Base-by-base conservation (phyloP, 2,113 vertebrate species). In the Nibea coibor region DNA sequence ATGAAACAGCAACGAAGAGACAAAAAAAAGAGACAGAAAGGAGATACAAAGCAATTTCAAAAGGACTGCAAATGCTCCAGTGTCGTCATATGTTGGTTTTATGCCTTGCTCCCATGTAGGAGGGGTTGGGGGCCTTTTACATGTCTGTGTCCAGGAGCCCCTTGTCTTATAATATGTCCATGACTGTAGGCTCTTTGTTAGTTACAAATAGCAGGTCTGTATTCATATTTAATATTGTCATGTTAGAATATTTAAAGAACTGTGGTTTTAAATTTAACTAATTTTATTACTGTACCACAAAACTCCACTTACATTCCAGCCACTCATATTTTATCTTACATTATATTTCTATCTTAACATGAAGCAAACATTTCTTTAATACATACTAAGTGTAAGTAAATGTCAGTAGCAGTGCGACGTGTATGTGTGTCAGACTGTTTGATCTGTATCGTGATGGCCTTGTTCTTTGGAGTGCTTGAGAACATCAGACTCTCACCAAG, bases 401-500 rank as follows among this genome's bases (percentile, higher is more conserved):
- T 2, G 10, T 28, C 31, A 28, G 5, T 8, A 51, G 42, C 10
- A 28, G 43, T 42, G 16, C 24, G 54, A 63, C 11, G 9, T 58
- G n/a, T 56, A 2, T 42, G 26, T 62, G 20, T 69, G 63, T 65
- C 72, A 31, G 71, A 24, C 10, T 12, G 69, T 88, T 86, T 86
- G 77, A 87, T 89, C 76, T 70, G 7, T 15, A 4, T n/a, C 2
- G 3, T 70, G 59, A 67, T 24, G 47, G 57, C 16, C 10, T 63
- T 48, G 10, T 62, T 70, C 78, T 82, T 82, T 82, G 61, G 67
- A 61, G 70, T 45, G 76, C 74, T 63, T 57, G 54, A 85, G 75
- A 71, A 57, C 16, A 10, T 71, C 65, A 35, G 12, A 58, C 80
- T 76, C 78, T 84, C 68, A 68, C 19, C 48, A 28, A 53, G 39